Base-by-base conservation (phyloP, 2,113 vertebrate species). In the Larimichthys crocea region DNA sequence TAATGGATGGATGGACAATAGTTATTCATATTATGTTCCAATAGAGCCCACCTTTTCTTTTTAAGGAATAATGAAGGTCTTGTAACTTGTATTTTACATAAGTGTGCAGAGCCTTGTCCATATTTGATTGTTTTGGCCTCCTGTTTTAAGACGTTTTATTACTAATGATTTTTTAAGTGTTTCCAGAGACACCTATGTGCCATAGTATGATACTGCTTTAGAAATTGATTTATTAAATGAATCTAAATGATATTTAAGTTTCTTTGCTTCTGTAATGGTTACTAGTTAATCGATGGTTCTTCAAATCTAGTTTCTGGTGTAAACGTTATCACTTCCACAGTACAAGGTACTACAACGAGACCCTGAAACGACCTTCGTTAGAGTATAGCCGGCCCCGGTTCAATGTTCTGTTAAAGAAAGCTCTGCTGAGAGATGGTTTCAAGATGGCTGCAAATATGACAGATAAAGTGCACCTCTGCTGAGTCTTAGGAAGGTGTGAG, bases 401-500 rank as follows among this genome's bases (percentile, higher is more conserved):
- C 52, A 61, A 16, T 12, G 44, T 56, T 66, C 31, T 74, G 64
- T 26, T 65, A 15, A 31, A 26, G 67, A 63, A 69, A 76, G 72
- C 55, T 73, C 35, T 52, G 70, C 48, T 78, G 76, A 85, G 57
- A 79, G 80, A 84, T 17, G 69, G 35, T 80, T 80, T 85, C 76
- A 87, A 76, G 79, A 74, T 69, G 0, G 20, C 65, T 71, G 71
- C 66, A 68, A 79, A 79, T 75, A 64, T 80, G 82, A 92, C 71
- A 35, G 75, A 90, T 79, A 80, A 88, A 71, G 82, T 76, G 69
- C 74, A 52, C 40, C 81, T 79, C 56, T 0, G 44, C 11, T 1
- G 56, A 60, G 61, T 16, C 79, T 76, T 16, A 40, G 46, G 69
- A 83, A 89, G 66, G 88, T 87, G 91, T 74, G 74, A 83, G 75